Percentiles rank a stretch among this genome's conserved stretches.
Conservation (phyloP, 1,140 invertebrate species). For the Leguminivora glycinivorella region DNA sequence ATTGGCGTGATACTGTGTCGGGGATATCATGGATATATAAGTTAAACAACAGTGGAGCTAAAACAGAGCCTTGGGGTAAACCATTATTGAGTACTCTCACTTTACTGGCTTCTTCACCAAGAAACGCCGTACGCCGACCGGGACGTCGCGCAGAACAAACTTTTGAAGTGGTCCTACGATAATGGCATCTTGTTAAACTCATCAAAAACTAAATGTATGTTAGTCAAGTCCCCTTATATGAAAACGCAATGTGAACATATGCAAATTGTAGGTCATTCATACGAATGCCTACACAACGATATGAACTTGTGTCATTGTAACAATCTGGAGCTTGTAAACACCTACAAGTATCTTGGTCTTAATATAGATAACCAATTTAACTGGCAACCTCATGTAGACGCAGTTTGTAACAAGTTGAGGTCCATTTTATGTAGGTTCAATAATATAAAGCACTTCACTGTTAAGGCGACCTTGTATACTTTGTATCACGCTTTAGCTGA, state of each 20-base stretch:
- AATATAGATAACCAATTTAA: conserved; percentile 20
- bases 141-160: neutral
- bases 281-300: neutral
- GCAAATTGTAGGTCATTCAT: neutral
- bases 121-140: neutral
- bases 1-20: too few relatives aligned
- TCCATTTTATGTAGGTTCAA: conserved; percentile 36
- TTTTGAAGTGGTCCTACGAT: conserved; percentile 14
- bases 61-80: too few relatives aligned
- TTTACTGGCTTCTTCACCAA: too few relatives aligned
- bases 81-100: too few relatives aligned
- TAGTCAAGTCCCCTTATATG: conserved; percentile 1
- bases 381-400: conserved; percentile 32
- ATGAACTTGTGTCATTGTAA: neutral
- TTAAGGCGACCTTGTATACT: conserved; percentile 28
- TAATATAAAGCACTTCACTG: conserved; percentile 31
- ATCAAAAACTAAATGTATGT: conserved; percentile 1
- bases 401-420: conserved; percentile 33
- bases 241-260: neutral
- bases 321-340: neutral
- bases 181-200: neutral
- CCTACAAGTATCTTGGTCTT: neutral
- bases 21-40: too few relatives aligned
- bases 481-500: conserved; percentile 40
- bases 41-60: too few relatives aligned